Conservation (phyloP, 2,888 invertebrate genomes). For the Tiphia femorata region DNA sequence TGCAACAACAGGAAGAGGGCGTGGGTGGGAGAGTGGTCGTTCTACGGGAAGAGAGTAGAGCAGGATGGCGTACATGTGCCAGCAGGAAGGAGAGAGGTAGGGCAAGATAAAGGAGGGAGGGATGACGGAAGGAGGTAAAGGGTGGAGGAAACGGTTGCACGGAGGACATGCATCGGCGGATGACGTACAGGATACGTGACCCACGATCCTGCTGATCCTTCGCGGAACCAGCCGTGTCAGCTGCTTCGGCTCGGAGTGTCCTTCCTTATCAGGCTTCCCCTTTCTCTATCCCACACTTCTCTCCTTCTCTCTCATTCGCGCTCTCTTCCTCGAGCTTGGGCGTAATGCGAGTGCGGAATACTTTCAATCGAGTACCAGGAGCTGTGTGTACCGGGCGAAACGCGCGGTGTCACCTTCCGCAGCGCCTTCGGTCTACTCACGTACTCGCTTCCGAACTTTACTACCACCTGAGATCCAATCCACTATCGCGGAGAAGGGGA, state of each 20-base stretch:
- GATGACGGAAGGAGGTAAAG: too few species aligned
- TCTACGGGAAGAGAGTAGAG: too few species aligned
- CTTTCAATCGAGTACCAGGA: conserved; percentile 33
- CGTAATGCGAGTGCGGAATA: conserved; percentile 13
- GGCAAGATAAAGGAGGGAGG: too few species aligned
- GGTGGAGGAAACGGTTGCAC: too few species aligned
- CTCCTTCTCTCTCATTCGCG: not conserved
- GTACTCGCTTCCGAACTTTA: conserved; percentile 25
- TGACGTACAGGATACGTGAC: conserved; percentile 19
- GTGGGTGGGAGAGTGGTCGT: not conserved
- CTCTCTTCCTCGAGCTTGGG: not conserved
- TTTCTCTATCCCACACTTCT: conserved; percentile 5
- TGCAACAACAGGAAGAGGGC: not conserved
- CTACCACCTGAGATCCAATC: conserved; percentile 31
- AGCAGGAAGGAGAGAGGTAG: too few species aligned
- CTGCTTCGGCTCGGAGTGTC: conserved; percentile 2
- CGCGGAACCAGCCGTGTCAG: conserved; percentile 10
- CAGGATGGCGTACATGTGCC: too few species aligned
- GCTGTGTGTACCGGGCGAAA: conserved; percentile 17
- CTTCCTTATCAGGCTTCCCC: conserved; percentile 5
- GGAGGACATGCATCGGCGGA: conserved; percentile 6
- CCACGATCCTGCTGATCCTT: conserved; percentile 19
- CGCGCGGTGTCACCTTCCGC: conserved; percentile 26
- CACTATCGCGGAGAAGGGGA: not conserved
- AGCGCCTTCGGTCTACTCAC: conserved; percentile 5